Base-by-base conservation (phyloP, 2,888 invertebrate genomes). In the Marronus borbonicus region DNA sequence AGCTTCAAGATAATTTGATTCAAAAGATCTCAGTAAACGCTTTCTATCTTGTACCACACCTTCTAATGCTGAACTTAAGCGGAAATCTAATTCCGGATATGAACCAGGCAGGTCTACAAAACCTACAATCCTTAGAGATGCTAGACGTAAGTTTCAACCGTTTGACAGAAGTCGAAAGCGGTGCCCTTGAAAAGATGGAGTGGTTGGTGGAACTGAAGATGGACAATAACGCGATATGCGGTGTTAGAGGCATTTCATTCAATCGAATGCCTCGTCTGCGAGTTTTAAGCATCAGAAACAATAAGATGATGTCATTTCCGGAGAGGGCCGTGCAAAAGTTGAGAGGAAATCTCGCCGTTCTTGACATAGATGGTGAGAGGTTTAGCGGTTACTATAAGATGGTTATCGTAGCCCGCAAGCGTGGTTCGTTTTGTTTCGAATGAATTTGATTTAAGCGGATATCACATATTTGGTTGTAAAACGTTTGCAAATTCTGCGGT, bases 141-240 rank as follows among this genome's bases (percentile, higher is more conserved):
- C 87, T 97, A 68, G 97, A 97, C 87, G 87, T 97, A 78, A 96
- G 96, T 85, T 92, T 93, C 82, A 97, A 97, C 86, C 92, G 91
- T 80, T 89, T 97, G 31, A 90, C 92, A 28, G 91, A 92, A 83
- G 91, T 97, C 52, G 88, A 90, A 44, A 89, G 89, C 78, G 91
- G 93, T n/a, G 92, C 92, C 81, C 91, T 95, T 82, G 92, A 93
- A 80, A 91, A 93, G 76, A 93, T 97, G 91, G 95, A 95, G 86
- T 96, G 96, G 94, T 89, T 97, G 76, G 95, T 97, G 0, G 96
- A 97, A 86, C 88, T 97, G 4, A 94, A 94, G 90, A 91, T 97
- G 89, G 96, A 96, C 86, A 93, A 95, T 87, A 97, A 97, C 89
- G 90, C 92, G 80, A 93, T 97, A 83, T 97, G 97, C 86, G 91